Evolutionary conservation across 2,797 vertebrate species (phyloP).

Genomic region (Melanotaenia parkinsoni): DNA sequence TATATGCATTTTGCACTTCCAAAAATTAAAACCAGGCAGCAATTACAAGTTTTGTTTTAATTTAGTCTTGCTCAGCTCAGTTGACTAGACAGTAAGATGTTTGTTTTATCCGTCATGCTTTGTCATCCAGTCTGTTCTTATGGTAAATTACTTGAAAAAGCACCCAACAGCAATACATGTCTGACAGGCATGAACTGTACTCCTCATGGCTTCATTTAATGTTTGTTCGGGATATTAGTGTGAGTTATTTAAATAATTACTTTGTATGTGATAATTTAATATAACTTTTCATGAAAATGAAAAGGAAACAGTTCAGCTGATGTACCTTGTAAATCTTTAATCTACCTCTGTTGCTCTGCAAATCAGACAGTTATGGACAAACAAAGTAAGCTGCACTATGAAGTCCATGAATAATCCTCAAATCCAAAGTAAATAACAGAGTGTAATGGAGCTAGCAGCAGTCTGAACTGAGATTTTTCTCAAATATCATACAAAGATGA

Average conservation of each 20-base stretch:
- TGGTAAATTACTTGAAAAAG: too few relatives aligned
- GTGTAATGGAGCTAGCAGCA: slow-evolving; percentile 54
- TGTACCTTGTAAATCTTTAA: slow-evolving; percentile 10
- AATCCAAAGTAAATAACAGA: slow-evolving; percentile 39
- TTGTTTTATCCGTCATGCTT: too few relatives aligned
- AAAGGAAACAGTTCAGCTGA: not conserved
- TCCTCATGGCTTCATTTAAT: not conserved
- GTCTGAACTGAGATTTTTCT: slow-evolving; percentile 45
- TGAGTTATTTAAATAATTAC: not conserved
- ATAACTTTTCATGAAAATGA: not conserved
- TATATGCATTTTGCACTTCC: too few relatives aligned
- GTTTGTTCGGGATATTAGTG: not conserved
- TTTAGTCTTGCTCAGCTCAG: too few relatives aligned
- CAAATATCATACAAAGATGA: slow-evolving; percentile 60
- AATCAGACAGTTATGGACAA: slow-evolving; percentile 36
- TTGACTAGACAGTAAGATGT: too few relatives aligned
- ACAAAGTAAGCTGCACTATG: slow-evolving; percentile 17
- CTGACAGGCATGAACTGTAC: too few relatives aligned
- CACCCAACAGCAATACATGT: too few relatives aligned
- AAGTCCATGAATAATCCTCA: slow-evolving; percentile 46
- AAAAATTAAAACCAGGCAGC: too few relatives aligned
- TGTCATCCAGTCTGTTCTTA: too few relatives aligned
- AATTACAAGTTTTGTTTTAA: too few relatives aligned
- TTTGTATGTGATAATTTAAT: not conserved
- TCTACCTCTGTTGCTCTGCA: slow-evolving; percentile 25